phyloP scores from a whole-genome alignment of 2,797 vertebrate species.

The Macroramphosus scolopax region DNA sequence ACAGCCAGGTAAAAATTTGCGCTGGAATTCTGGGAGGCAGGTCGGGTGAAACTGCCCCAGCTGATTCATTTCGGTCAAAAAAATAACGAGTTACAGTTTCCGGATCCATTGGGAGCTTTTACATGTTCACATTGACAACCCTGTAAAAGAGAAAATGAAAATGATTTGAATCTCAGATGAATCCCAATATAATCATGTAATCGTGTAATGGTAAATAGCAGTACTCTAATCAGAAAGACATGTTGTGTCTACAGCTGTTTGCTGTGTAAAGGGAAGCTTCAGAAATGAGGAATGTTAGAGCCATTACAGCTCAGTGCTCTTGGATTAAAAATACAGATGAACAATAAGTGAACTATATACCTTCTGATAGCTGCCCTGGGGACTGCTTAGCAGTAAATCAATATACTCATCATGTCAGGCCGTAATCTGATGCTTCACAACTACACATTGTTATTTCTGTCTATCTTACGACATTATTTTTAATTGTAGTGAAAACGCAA shows the following conservation, averaged over 20 bases:
- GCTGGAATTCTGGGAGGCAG: too few relatives aligned
- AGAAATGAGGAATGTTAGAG: slow-evolving; percentile 52
- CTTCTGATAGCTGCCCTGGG: slow-evolving; percentile 58
- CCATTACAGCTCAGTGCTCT: slow-evolving; percentile 51
- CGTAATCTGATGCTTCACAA: slow-evolving; percentile 23
- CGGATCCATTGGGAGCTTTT: too few relatives aligned
- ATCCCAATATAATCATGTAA: too few relatives aligned
- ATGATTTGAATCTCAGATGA: too few relatives aligned
- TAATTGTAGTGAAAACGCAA: background rate
- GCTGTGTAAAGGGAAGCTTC: slow-evolving; percentile 39
- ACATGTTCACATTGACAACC: too few relatives aligned
- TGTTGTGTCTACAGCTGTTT: slow-evolving; percentile 40
- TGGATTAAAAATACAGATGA: slow-evolving; percentile 32
- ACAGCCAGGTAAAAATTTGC: too few relatives aligned
- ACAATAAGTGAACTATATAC: slow-evolving; percentile 52
- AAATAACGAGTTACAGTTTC: too few relatives aligned
- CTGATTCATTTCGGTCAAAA: too few relatives aligned
- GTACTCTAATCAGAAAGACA: too few relatives aligned
- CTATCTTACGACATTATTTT: background rate
- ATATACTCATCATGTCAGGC: slow-evolving; percentile 50
- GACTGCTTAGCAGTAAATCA: slow-evolving; percentile 42
- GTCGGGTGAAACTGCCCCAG: too few relatives aligned
- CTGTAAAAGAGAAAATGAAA: too few relatives aligned
- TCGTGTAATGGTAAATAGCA: too few relatives aligned
- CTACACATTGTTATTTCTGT: slow-evolving; percentile 6